A percentile compares a stretch with the other conserved stretches of the same genome.
These are phyloP conservation scores for Drosophila meridionalis DNA, from an alignment of 2,888 invertebrate species.

Conservation along the genomic window DNA sequence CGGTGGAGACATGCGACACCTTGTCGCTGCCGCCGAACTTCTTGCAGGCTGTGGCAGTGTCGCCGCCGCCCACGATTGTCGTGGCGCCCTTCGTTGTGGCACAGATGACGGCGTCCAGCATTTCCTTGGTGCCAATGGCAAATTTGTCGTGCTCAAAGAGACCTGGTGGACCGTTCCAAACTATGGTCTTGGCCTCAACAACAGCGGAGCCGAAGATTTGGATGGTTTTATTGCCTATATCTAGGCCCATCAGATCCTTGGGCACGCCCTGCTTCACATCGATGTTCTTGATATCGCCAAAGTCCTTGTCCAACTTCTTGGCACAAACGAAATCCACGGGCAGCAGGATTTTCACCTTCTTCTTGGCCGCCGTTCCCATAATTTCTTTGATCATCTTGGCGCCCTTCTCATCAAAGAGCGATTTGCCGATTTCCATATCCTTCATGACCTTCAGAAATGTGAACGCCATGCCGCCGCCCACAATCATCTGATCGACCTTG, in stretches of 20 bases:
- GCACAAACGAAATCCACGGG: constrained; percentile 98
- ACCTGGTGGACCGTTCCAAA: constrained; percentile 99
- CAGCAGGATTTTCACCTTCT: constrained; percentile 96
- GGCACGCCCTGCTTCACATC: constrained; percentile 92
- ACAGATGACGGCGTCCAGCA: constrained; percentile 97
- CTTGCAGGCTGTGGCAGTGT: constrained; percentile 98
- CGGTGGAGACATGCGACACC: constrained; percentile 97
- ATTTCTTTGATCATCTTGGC: constrained; percentile 95
- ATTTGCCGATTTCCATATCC: constrained; percentile 97
- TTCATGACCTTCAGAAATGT: constrained; percentile 97
- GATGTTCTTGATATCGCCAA: constrained; percentile 90
- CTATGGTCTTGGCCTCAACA: constrained; percentile 95
- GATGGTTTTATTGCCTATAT: constrained; percentile 94
- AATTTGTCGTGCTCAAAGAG: constrained; percentile 99
- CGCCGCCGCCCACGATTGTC: constrained; percentile 97
- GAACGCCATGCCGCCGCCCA: constrained; percentile 99
- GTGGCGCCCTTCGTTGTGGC: constrained; percentile 93
- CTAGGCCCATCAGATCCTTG: constrained; percentile 97
- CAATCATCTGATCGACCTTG: constrained; percentile 99
- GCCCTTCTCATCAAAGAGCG: constrained; percentile 97
- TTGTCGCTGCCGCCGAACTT: constrained; percentile 94
- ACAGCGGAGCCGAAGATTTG: constrained; percentile 93
- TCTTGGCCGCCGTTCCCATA: constrained; percentile 94
- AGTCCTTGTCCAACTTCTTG: constrained; percentile 97
- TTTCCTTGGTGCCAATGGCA: constrained; percentile 93